Percentiles rank a stretch among this genome's conserved stretches.
phyloP scores from a whole-genome alignment of 2,888 invertebrate genomes.

The Luperina testacea region DNA sequence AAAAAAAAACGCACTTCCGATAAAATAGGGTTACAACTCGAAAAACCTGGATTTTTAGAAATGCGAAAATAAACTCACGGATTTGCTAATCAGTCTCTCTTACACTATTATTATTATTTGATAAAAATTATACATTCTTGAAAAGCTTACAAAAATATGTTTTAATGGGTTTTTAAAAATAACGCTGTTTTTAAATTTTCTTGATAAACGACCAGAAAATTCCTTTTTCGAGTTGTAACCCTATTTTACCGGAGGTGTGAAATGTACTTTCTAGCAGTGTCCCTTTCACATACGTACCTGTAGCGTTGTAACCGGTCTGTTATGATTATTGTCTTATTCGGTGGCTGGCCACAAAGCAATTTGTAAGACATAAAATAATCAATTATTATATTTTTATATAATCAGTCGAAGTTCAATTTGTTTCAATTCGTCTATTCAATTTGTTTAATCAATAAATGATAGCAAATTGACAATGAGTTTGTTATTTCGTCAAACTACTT shows the following conservation, averaged over 20 bases:
- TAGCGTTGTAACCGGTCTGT: constrained; percentile 65
- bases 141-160: no score
- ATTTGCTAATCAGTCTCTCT: no score
- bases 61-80: no score
- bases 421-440: constrained; percentile 86
- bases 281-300: constrained; percentile 45
- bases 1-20: background rate
- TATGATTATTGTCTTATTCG: constrained; percentile 75
- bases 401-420: constrained; percentile 80
- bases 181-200: no score
- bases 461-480: constrained; percentile 83
- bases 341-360: constrained; percentile 88
- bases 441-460: constrained; percentile 89
- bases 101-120: no score
- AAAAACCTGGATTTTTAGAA: no score
- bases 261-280: constrained; percentile 7
- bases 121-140: no score
- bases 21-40: no score
- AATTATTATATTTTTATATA: constrained; percentile 84
- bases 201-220: no score
- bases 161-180: no score
- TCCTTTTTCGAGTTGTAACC: no score
- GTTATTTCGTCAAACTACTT: constrained; percentile 56
- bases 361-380: constrained; percentile 77
- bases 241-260: no score